Percentiles rank a stretch among this genome's conserved stretches.
These are phyloP conservation scores for Dexiosoma caninum DNA, from an alignment of 2,888 invertebrate genomes.

Conservation along the genomic window DNA sequence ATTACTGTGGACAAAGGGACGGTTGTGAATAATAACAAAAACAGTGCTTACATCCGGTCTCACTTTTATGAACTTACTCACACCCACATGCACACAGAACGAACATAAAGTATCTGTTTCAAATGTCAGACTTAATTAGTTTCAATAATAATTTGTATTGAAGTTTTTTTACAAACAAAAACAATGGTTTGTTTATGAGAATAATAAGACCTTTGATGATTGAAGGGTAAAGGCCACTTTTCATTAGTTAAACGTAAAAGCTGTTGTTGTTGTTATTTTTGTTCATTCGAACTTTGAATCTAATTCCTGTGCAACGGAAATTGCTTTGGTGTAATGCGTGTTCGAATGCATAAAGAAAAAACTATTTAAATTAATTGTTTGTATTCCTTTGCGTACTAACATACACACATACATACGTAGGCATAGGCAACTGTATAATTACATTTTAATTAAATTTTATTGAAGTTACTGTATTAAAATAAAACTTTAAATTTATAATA, in stretches of 20 bases:
- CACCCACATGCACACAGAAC: not conserved
- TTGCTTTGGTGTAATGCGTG: not conserved
- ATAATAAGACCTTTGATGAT: conserved; percentile 2
- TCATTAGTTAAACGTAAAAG: not conserved
- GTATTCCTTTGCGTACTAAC: not conserved
- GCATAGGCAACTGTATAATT: not conserved
- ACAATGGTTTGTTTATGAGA: conserved; percentile 1
- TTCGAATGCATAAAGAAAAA: not conserved
- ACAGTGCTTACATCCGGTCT: not conserved
- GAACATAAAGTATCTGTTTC: conserved; percentile 1
- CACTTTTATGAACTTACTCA: not conserved
- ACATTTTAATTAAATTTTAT: not conserved
- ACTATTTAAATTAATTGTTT: not conserved
- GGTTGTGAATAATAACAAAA: conserved; percentile 8
- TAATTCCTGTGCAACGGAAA: not conserved
- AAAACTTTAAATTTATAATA: no score
- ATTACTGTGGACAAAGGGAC: no score
- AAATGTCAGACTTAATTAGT: conserved; percentile 45
- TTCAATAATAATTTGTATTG: conserved; percentile 37
- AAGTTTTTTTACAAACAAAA: conserved; percentile 17
- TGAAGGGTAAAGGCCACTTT: conserved; percentile 4
- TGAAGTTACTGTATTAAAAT: not conserved
- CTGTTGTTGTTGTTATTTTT: not conserved
- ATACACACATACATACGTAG: not conserved
- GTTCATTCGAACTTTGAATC: conserved; percentile 3